A percentile compares a stretch with the other conserved stretches of the same genome.
Evolutionary conservation across 1,140 invertebrate species (phyloP).

Genomic region (Spodoptera litura): DNA sequence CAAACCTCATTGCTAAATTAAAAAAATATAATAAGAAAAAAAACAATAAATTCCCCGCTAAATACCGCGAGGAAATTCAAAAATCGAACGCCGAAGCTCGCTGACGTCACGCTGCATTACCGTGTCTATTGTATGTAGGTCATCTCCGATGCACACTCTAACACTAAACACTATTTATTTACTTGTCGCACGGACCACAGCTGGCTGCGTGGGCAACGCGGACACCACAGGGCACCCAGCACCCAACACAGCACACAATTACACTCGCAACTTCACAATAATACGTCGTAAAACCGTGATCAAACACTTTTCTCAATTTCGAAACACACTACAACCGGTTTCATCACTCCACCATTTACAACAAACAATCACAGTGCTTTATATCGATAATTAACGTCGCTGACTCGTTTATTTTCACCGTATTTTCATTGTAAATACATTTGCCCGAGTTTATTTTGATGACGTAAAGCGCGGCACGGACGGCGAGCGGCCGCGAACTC

Average conservation of each 20-base stretch:
- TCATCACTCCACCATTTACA: not conserved
- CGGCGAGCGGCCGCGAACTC: constrained; percentile 39
- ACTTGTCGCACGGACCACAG: not conserved
- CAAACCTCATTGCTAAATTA: not conserved
- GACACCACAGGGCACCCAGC: not conserved
- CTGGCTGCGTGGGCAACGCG: constrained; percentile 9
- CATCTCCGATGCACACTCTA: constrained; percentile 15
- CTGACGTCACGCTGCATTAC: constrained; percentile 46
- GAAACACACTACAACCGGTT: constrained; percentile 24
- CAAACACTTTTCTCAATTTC: constrained; percentile 25
- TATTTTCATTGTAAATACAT: constrained; percentile 16
- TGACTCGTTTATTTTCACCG: not conserved
- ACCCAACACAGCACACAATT: constrained; percentile 5
- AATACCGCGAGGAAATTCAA: constrained; percentile 30
- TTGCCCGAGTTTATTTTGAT: constrained; percentile 46
- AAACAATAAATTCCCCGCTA: constrained; percentile 5
- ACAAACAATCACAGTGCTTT: not conserved
- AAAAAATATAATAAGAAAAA: too few species aligned
- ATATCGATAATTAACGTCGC: not conserved
- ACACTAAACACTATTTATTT: not conserved
- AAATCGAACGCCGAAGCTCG: constrained; percentile 40
- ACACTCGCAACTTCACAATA: constrained; percentile 32
- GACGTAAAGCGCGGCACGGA: constrained; percentile 26
- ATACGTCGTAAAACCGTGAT: constrained; percentile 3
- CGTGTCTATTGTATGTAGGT: constrained; percentile 33